Evolutionary conservation across 2,113 vertebrate genomes (phyloP), one percentile per base, ranked within the genome.

Genomic region (Murina feae): DNA sequence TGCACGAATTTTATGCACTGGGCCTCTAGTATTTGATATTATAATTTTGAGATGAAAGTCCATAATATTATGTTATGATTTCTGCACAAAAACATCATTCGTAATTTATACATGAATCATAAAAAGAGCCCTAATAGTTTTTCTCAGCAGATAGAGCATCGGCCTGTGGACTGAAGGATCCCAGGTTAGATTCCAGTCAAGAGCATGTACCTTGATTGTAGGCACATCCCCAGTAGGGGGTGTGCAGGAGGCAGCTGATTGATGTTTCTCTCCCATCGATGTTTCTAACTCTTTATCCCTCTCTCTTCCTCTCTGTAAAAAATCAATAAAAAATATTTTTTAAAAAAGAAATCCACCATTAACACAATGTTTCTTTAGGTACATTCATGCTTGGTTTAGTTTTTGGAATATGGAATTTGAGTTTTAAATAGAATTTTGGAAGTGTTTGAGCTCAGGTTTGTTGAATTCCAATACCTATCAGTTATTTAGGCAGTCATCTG

Each of bases 31-130:
- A 71, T 89, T 94, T 91, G 71, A 91, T 44, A 80, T 53, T 71
- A 91, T 55, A 94, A 76, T 3, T 81, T 82, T 93, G 42, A 55
- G 60, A 63, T 86, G 37, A 83, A 93, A 97, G 69, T 69, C n/a
- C 21, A 18, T 51, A 89, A 87, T 60, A 68, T 60, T 86, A 4
- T 84, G 12, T 63, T 92, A 37, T 66, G 20, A 42, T 78, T 94
- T 90, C 16, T 93, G 53, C 10, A 89, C 32, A 69, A 81, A 91
- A 63, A 16, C 51, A 94, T 68, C 72, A 55, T 80, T 89, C 28
- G 65, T 23, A 90, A 53, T 72, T 91, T 96, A 72, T 58, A 37
- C 9, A 89, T 94, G 28, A n/a, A 80, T 83, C 23, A 30, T 71
- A 72, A 90, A 88, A 82, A n/a, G n/a, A n/a, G n/a, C n/a, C n/a